These are phyloP conservation scores for Dendronephthya gigantea DNA, from an alignment of 64 coral and sea anemone species.

Conservation along the genomic window DNA sequence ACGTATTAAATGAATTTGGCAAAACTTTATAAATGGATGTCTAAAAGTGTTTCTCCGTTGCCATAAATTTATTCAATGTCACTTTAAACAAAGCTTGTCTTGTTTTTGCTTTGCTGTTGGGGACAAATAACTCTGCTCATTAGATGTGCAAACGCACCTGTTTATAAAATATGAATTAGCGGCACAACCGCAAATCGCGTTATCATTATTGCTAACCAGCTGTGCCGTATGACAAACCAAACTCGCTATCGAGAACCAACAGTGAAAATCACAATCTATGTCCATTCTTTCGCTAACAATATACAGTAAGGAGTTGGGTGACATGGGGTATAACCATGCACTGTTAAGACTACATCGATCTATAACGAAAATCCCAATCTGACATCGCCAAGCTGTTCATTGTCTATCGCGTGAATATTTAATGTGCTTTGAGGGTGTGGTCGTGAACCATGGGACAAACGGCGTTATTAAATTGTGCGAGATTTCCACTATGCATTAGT, in stretches of 20 bases:
- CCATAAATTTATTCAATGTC: not conserved
- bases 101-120: not conserved
- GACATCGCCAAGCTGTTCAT: not conserved
- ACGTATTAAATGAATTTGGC: not conserved
- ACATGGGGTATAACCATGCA: no score
- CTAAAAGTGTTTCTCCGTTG: not conserved
- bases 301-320: no score
- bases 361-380: not conserved
- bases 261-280: not conserved
- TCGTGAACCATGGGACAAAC: not conserved
- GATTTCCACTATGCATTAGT: not conserved
- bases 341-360: no score
- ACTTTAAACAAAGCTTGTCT: not conserved
- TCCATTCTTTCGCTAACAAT: not conserved
- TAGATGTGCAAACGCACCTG: conserved; percentile 5
- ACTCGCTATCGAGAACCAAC: not conserved
- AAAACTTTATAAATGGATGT: not conserved
- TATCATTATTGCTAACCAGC: not conserved
- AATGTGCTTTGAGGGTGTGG: not conserved
- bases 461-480: not conserved
- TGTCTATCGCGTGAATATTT: not conserved
- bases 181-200: not conserved
- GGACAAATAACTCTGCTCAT: not conserved
- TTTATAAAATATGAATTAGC: not conserved
- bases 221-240: not conserved